These are phyloP conservation scores for Cerceris rybyensis DNA, from an alignment of 2,888 invertebrate genomes.

Conservation along the genomic window DNA sequence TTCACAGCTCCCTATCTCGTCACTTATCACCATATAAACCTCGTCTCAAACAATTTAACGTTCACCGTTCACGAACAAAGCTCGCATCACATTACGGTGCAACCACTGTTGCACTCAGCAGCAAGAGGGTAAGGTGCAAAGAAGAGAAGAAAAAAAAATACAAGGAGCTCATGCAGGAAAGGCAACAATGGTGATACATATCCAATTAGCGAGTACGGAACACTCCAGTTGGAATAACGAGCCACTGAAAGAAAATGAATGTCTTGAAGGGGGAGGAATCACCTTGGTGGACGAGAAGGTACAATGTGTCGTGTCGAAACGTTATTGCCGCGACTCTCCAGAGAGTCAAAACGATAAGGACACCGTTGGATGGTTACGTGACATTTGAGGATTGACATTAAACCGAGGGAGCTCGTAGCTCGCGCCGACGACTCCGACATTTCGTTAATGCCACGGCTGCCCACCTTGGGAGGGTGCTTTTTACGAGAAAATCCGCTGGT, in stretches of 20 bases:
- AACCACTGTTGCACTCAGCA: background rate
- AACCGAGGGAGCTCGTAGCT: slow-evolving; percentile 64
- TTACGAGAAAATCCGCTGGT: slow-evolving; percentile 73
- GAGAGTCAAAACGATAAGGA: slow-evolving; percentile 65
- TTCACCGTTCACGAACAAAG: background rate
- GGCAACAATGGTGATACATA: slow-evolving; percentile 58
- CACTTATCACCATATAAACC: background rate
- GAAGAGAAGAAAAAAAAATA: slow-evolving; percentile 7
- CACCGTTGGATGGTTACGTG: slow-evolving; percentile 73
- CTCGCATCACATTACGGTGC: background rate
- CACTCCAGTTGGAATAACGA: slow-evolving; percentile 54
- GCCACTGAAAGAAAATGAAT: slow-evolving; percentile 59
- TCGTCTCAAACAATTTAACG: background rate
- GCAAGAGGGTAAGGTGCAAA: background rate
- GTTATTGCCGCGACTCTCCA: slow-evolving; percentile 55
- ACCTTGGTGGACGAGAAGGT: slow-evolving; percentile 8
- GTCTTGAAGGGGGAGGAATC: slow-evolving; percentile 27
- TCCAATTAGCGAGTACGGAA: slow-evolving; percentile 61
- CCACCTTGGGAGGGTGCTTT: slow-evolving; percentile 71
- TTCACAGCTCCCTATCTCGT: no score
- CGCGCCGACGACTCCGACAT: slow-evolving; percentile 64
- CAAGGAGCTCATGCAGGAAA: slow-evolving; percentile 21
- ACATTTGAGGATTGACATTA: slow-evolving; percentile 80
- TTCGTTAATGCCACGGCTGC: slow-evolving; percentile 77
- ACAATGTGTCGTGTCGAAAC: slow-evolving; percentile 60